Percentiles rank a stretch among this genome's conserved stretches.
phyloP scores from a whole-genome alignment of 2,888 invertebrate species.

The Malthinus seriepunctatus region DNA sequence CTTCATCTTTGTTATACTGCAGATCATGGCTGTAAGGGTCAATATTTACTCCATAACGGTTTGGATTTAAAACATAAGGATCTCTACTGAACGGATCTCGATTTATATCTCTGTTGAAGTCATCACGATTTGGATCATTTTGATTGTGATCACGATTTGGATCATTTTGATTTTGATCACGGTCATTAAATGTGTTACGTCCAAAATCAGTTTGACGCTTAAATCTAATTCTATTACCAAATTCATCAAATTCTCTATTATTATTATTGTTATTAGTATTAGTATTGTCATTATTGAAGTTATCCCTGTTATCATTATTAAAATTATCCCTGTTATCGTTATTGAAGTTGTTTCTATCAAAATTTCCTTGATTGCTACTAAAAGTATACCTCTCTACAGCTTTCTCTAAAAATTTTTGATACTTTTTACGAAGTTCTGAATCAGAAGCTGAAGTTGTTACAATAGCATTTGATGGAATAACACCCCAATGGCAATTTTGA shows the following conservation, averaged over 20 bases:
- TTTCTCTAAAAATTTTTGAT: constrained; percentile 68
- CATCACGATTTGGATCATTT: constrained; percentile 19
- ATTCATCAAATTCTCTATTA: constrained; percentile 30
- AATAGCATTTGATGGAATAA: constrained; percentile 80
- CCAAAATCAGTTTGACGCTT: constrained; percentile 13
- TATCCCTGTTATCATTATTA: constrained; percentile 7
- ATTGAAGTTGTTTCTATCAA: constrained; percentile 32
- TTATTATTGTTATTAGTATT: constrained; percentile 30
- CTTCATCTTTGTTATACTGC: constrained; percentile 28
- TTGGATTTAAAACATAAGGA: constrained; percentile 44
- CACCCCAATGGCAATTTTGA: constrained; percentile 82
- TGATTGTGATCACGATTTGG: constrained; percentile 18
- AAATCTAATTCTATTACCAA: constrained; percentile 42
- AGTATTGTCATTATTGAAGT: constrained; percentile 30
- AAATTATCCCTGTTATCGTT: constrained; percentile 17
- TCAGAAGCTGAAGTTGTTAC: constrained; percentile 82
- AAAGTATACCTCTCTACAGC: constrained; percentile 60
- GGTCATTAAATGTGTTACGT: constrained; percentile 39
- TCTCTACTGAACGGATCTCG: constrained; percentile 41
- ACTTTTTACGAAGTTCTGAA: constrained; percentile 60
- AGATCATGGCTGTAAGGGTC: constrained; percentile 43
- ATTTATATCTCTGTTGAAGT: constrained; percentile 19
- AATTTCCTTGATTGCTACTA: constrained; percentile 6
- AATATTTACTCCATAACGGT: constrained; percentile 47
- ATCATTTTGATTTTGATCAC: constrained; percentile 36